Evolutionary conservation across 2,888 invertebrate species (phyloP), one percentile per base, ranked within the genome.

Genomic region (Agrotis segetum): DNA sequence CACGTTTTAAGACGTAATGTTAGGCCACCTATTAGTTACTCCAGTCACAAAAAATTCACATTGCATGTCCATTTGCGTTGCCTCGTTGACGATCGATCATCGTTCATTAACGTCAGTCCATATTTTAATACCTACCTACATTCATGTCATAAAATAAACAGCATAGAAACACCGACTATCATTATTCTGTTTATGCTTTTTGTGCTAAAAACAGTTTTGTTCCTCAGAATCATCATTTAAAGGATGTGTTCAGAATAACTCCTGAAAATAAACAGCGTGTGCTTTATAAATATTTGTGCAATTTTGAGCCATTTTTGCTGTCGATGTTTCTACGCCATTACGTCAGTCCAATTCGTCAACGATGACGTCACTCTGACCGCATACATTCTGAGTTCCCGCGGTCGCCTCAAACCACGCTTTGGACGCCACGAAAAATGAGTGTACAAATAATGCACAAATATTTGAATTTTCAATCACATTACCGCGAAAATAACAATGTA

Each of bases 331-430:
- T 68, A 62, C 17, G 56, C 60, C 14, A 69, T 62, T 67, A 47
- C 16, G 34, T 68, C 81, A 29, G 49, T 75, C 53, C 29, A 40
- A 50, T 80, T 64, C 70, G 70, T 58, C 71, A 78, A 82, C 71
- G 69, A 74, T 79, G 61, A 46, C n/a, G 65, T 67, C 21, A 44
- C 7, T 55, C 47, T 7, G 17, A 71, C 79, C 70, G 68, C 83
- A 82, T 55, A 74, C 71, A 71, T 69, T 44, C 50, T 6, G 19
- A 44, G 7, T 66, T 64, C 21, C 29, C 58, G 70, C 74, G 74
- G 69, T 60, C 67, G 24, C 21, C 52, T 29, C 19, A 64, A 74
- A 34, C 67, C 67, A 64, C 77, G 50, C 46, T 40, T 77, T 62
- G 49, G 11, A 52, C 9, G 16, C 16, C 56, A 49, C 29, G 47